Base-by-base conservation (phyloP, 1,140 invertebrate species). In the Pseudomyrmex gracilis region DNA sequence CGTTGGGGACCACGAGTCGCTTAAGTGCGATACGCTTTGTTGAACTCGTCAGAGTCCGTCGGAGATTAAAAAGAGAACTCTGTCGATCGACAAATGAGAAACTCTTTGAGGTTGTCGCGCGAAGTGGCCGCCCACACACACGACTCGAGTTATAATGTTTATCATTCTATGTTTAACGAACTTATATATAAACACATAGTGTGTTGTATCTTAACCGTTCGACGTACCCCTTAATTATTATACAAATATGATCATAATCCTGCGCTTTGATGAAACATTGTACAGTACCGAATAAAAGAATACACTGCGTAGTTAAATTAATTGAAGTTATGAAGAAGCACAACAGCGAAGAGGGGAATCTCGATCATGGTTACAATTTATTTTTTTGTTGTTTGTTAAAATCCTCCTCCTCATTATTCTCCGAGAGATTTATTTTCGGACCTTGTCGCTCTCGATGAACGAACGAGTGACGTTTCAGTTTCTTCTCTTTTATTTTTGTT, bases 221-320 rank as follows among this genome's bases (percentile, higher is more conserved):
- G 73, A 80, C 60, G 68, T 74, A 71, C 5, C 68, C 15, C 51
- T 86, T 83, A 88, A 86, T 90, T 87, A 90, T 88, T 86, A 73
- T 60, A 85, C 77, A 77, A 85, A 89, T 74, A 90, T 85, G 86
- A 89, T 85, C 61, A 88, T 70, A 24, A 88, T 88, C 91, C 82
- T 91, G 86, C 91, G 91, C 90, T 92, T 92, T 82, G 61, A n/a
- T n/a, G n/a, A n/a, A 90, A 90, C 85, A 91, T 86, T 92, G 90
- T 91, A 92, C 91, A 92, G 90, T 91, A 90, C 89, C 88, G 90
- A 92, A 92, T 92, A 91, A 92, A 92, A 90, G 34, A 82, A 89
- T 90, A 85, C 88, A 90, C 73, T 86, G 89, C 86, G 88, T 87
- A 91, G 86, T 82, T 82, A 64, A 89, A 87, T 47, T 47, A 89